Evolutionary conservation across 2,113 vertebrate genomes (phyloP).

Genomic region (Oncorhynchus keta): DNA sequence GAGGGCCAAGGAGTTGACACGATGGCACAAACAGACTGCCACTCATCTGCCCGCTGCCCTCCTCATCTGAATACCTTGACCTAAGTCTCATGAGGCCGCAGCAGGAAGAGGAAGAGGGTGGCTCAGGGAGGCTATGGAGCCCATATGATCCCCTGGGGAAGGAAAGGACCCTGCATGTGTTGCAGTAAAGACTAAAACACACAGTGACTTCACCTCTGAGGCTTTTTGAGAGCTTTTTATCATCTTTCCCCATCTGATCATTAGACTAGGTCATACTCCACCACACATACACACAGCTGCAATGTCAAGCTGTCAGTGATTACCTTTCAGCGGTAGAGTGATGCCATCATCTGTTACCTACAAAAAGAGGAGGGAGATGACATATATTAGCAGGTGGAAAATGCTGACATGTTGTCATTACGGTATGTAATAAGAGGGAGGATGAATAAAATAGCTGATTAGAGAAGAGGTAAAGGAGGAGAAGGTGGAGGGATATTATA

Average conservation of each 20-base stretch:
- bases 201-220: neutral
- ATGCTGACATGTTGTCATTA: neutral
- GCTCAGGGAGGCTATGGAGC: neutral
- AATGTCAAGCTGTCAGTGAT: neutral
- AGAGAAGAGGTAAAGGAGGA: neutral
- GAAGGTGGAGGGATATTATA: neutral
- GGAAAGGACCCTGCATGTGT: neutral
- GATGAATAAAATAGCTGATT: neutral
- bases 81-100: neutral
- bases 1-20: too few species aligned
- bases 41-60: too few species aligned
- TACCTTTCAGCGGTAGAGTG: conserved; percentile 62
- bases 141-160: neutral
- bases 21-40: too few species aligned
- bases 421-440: neutral
- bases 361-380: neutral
- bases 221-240: too few species aligned
- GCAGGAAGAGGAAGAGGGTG: neutral
- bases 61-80: neutral
- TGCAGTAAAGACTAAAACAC: conserved; percentile 5
- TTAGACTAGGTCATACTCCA: neutral
- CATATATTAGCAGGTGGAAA: neutral
- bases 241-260: neutral
- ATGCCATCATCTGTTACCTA: conserved; percentile 52
- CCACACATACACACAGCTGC: neutral